Percentiles rank a stretch among this genome's conserved stretches.
Evolutionary conservation across 1,140 invertebrate genomes (phyloP).

Genomic region (Gonioctena quinquepunctata): DNA sequence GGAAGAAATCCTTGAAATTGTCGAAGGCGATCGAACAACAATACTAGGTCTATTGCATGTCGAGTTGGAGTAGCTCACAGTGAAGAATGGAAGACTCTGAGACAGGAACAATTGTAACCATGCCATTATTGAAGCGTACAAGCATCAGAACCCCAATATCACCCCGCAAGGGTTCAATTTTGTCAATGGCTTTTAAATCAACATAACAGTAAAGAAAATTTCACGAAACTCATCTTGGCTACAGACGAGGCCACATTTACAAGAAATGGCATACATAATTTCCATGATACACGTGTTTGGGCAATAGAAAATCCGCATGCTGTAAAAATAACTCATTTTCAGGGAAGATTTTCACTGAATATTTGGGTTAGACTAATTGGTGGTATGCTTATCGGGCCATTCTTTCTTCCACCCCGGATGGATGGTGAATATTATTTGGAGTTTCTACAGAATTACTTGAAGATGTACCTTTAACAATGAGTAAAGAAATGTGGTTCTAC

Average conservation of each 20-base stretch:
- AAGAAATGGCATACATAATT: no score
- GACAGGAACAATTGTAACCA: neutral
- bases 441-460: slow-evolving; percentile 7
- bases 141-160: neutral
- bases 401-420: neutral
- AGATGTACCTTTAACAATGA: neutral
- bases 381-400: neutral
- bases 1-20: no score
- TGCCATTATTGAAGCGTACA: neutral
- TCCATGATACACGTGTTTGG: no score
- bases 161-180: neutral
- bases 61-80: neutral
- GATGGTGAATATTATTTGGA: slow-evolving; percentile 1
- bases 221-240: neutral
- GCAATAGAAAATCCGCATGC: neutral
- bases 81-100: neutral
- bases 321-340: neutral
- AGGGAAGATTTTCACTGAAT: neutral
- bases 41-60: no score
- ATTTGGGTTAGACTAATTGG: slow-evolving; percentile 9
- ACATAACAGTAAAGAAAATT: neutral
- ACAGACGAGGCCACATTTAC: no score
- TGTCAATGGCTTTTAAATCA: neutral
- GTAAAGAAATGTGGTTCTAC: slow-evolving; percentile 5
- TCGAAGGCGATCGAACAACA: no score